Conservation (phyloP, 2,888 invertebrate genomes). For the Diplazon laetatorius region DNA sequence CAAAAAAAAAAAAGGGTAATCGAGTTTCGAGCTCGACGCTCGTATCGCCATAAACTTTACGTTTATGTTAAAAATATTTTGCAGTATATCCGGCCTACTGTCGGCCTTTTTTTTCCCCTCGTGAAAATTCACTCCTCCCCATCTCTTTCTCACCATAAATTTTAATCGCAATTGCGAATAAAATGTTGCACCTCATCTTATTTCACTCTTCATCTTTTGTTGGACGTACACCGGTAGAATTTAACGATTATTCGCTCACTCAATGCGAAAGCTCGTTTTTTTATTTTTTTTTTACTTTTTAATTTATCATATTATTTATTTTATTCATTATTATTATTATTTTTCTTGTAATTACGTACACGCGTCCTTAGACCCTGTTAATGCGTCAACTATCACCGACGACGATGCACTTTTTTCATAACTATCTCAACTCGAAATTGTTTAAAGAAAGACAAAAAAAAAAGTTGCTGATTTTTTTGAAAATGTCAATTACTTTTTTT, state of each 20-base stretch:
- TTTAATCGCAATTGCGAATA: constrained; percentile 55
- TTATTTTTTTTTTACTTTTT: constrained; percentile 4
- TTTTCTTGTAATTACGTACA: constrained; percentile 51
- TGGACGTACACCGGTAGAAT: constrained; percentile 62
- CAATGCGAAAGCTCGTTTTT: constrained; percentile 53
- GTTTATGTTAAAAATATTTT: constrained; percentile 66
- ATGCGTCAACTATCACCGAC: constrained; percentile 58
- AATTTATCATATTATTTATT: constrained; percentile 4
- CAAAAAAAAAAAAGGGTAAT: constrained; percentile 13
- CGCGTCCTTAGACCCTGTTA: constrained; percentile 64
- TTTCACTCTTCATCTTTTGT: constrained; percentile 38
- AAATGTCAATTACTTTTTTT: constrained; percentile 3
- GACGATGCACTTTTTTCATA: constrained; percentile 42
- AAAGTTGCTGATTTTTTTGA: constrained; percentile 8
- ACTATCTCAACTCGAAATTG: constrained; percentile 53
- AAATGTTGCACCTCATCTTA: constrained; percentile 18
- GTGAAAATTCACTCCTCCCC: too few relatives aligned
- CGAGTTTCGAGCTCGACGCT: constrained; percentile 7
- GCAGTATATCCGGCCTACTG: constrained; percentile 33
- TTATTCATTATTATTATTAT: too few relatives aligned
- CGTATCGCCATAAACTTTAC: constrained; percentile 34
- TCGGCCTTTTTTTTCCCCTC: constrained; percentile 14
- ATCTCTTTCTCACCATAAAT: constrained; percentile 15
- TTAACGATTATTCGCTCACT: constrained; percentile 49
- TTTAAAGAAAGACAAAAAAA: constrained; percentile 22